These are phyloP conservation scores for Mormyrus iriodes DNA, from an alignment of 2,113 vertebrate species.

Conservation along the genomic window DNA sequence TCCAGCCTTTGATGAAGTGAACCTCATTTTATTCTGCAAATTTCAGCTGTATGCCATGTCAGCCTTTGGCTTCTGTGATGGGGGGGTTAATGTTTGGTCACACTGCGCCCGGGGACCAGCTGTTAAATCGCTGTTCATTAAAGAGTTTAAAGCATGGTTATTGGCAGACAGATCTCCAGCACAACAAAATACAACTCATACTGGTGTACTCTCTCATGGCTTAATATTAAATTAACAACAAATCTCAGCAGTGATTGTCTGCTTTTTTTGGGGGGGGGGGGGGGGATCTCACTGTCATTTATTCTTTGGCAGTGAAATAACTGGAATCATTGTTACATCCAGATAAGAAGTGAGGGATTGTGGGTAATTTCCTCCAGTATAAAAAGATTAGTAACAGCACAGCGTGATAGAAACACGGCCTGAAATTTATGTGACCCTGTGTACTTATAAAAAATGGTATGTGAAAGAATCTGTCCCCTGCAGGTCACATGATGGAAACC, in stretches of 20 bases:
- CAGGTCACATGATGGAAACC: neutral
- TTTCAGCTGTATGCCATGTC: neutral
- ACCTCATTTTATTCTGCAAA: neutral
- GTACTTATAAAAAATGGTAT: neutral
- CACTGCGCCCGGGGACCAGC: neutral
- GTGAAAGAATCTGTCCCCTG: neutral
- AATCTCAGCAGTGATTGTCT: neutral
- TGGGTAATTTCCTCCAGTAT: neutral
- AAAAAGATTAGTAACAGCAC: neutral
- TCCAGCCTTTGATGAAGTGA: neutral
- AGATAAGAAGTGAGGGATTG: neutral
- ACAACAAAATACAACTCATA: neutral
- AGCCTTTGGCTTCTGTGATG: neutral
- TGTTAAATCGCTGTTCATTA: neutral
- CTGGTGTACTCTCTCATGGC: neutral
- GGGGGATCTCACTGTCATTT: neutral
- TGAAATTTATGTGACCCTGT: neutral
- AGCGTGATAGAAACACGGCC: too few species aligned
- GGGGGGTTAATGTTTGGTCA: neutral
- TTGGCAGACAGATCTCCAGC: neutral
- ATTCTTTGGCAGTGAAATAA: neutral
- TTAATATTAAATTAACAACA: neutral
- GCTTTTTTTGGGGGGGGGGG: neutral
- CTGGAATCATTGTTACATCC: neutral
- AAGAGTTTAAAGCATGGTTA: neutral